A percentile compares a stretch with the other conserved stretches of the same genome.
phyloP scores from a whole-genome alignment of 2,888 invertebrate species.

The Scelioninae gen. 1 region DNA sequence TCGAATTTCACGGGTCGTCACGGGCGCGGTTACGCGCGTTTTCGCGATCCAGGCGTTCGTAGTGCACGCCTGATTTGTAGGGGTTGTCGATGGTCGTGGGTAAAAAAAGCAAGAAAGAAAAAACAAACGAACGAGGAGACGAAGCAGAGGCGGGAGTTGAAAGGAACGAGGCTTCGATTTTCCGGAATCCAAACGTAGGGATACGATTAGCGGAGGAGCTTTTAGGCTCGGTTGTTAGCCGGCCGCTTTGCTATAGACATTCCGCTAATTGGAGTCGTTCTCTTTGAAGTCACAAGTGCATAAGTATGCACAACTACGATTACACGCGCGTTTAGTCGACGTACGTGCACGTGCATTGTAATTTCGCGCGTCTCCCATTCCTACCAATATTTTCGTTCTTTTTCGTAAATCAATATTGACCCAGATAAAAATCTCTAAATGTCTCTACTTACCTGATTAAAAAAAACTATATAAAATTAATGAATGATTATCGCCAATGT shows the following conservation, averaged over 20 bases:
- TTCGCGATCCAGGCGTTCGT: conserved; percentile 64
- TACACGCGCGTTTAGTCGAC: conserved; percentile 39
- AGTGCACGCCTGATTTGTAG: conserved; percentile 69
- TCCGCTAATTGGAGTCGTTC: conserved; percentile 75
- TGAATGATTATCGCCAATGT: no score
- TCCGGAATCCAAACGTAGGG: conserved; percentile 68
- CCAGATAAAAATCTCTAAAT: conserved; percentile 55
- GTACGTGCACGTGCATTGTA: conserved; percentile 61
- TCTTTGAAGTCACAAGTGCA: conserved; percentile 71
- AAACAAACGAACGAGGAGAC: conserved; percentile 64
- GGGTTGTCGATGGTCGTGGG: conserved; percentile 61
- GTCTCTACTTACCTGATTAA: no score
- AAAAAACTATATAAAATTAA: no score
- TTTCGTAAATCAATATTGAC: conserved; percentile 50
- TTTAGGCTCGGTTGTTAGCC: conserved; percentile 69
- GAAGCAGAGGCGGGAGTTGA: conserved; percentile 57
- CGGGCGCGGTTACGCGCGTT: conserved; percentile 66
- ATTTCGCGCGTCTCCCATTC: conserved; percentile 20
- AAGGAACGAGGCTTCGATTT: conserved; percentile 67
- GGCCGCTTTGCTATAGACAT: conserved; percentile 71
- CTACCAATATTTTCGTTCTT: conserved; percentile 17
- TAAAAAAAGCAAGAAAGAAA: conserved; percentile 32
- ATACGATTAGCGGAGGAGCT: conserved; percentile 68
- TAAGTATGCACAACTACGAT: conserved; percentile 71
- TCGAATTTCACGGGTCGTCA: conserved; percentile 73